phyloP scores from a whole-genome alignment of 92 coral and sea anemone species.

The Epizoanthus scotinus region DNA sequence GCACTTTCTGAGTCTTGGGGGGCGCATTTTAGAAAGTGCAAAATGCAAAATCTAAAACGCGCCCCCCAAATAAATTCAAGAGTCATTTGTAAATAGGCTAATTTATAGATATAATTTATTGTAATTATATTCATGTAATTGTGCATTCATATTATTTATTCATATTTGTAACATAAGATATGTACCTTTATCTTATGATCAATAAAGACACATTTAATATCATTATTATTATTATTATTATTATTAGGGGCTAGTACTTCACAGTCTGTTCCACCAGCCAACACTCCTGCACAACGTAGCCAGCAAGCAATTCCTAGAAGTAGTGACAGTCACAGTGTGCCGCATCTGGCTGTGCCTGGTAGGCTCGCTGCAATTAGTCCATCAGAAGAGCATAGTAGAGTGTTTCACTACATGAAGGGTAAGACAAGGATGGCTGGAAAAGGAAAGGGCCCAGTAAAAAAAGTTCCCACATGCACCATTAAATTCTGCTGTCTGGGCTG shows the following conservation, averaged over 20 bases:
- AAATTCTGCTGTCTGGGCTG: slow-evolving; percentile 60
- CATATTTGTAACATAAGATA: too few relatives aligned
- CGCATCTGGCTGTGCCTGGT: slow-evolving; percentile 29
- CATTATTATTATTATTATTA: too few relatives aligned
- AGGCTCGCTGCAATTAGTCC: slow-evolving; percentile 31
- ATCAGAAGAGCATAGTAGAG: slow-evolving; percentile 53
- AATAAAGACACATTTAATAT: too few relatives aligned
- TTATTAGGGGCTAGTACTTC: slow-evolving; percentile 43
- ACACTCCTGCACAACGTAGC: slow-evolving; percentile 49
- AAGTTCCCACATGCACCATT: slow-evolving; percentile 47
- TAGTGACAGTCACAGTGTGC: slow-evolving; percentile 34
- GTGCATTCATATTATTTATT: too few relatives aligned
- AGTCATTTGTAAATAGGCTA: too few relatives aligned
- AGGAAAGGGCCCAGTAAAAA: slow-evolving; percentile 43
- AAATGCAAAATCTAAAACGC: too few relatives aligned
- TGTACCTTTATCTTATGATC: too few relatives aligned
- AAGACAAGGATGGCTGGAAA: slow-evolving; percentile 34
- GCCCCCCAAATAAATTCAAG: too few relatives aligned
- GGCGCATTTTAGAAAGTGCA: too few relatives aligned
- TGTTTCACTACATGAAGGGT: slow-evolving; percentile 44
- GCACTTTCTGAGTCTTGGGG: too few relatives aligned
- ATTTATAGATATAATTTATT: too few relatives aligned
- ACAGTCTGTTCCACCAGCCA: slow-evolving; percentile 46
- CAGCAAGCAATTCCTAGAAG: slow-evolving; percentile 46
- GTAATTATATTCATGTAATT: too few relatives aligned